Evolutionary conservation across 1,140 invertebrate genomes (phyloP), one percentile per base, ranked within the genome.

Genomic region (Nephila pilipes): DNA sequence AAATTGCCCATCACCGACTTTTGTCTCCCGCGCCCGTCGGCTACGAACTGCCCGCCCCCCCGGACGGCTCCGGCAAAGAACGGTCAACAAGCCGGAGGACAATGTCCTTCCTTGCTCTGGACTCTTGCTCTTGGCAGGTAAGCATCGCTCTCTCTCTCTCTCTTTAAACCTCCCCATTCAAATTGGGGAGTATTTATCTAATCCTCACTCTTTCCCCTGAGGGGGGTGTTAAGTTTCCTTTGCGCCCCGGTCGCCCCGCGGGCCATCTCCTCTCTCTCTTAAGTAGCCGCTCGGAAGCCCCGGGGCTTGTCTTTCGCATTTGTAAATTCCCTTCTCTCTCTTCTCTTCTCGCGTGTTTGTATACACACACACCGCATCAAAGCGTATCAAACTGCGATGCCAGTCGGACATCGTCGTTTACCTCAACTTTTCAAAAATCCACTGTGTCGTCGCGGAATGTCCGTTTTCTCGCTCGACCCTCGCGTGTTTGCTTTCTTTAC

Each of bases 91-190:
- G 88, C 80, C 83, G 93, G 69, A 54, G 87, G 88, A 94, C 87
- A 69, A 94, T 94, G 93, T 94, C 93, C 89, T 94, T 94, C 65
- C 93, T 94, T 8, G 83, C 93, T 55, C 89, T 94, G 93, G 93
- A 94, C 89, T 94, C 93, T 87, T 94, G 93, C 87, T 87, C 93
- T 63, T 94, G 93, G 93, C 93, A 94, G 85, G 93, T 94, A 94
- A 94, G 93, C 75, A 63, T 63, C 54, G 46, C 46, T 46, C n/a
- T 75, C 46, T 55, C 38, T 60, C 60, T 63, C 60, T 79, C 60
- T 87, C 85, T 87, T 63, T 88, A 80, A 65, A 63, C 89, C 85
- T 85, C 65, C 16, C 92, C 63, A 93, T 93, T 93, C 92, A 93
- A 93, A 93, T 93, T 83, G 85, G 65, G 60, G 87, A 93, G 92